phyloP scores from a whole-genome alignment of 2,888 invertebrate species.

The Encarsia formosa region DNA sequence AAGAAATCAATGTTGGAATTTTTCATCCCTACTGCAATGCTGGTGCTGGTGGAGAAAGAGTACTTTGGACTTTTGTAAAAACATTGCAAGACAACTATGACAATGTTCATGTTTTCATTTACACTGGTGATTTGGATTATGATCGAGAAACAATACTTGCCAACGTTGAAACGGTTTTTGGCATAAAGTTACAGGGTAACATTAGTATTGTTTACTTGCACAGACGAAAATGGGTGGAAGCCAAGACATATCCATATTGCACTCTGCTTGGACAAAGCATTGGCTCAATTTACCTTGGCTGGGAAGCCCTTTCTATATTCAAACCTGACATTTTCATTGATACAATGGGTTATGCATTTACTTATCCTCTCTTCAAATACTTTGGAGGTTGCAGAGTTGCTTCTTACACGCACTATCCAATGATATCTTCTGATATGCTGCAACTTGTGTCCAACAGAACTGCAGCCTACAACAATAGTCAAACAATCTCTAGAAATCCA shows the following conservation, averaged over 20 bases:
- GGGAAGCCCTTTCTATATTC: constrained; percentile 80
- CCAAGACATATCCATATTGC: constrained; percentile 80
- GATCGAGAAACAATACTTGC: constrained; percentile 74
- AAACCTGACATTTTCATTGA: constrained; percentile 90
- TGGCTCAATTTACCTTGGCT: constrained; percentile 79
- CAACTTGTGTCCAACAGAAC: constrained; percentile 71
- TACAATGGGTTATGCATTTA: constrained; percentile 93
- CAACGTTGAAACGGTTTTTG: constrained; percentile 72
- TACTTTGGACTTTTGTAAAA: constrained; percentile 89
- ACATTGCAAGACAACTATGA: constrained; percentile 70
- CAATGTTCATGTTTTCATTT: constrained; percentile 73
- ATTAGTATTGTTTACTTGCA: constrained; percentile 79
- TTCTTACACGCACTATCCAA: constrained; percentile 95
- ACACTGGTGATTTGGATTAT: constrained; percentile 83
- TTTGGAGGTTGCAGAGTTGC: constrained; percentile 78
- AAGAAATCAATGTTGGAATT: constrained; percentile 67
- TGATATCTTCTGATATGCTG: constrained; percentile 91
- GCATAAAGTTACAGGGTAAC: constrained; percentile 63
- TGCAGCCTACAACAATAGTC: constrained; percentile 77
- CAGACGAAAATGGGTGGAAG: constrained; percentile 74
- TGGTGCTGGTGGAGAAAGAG: constrained; percentile 96
- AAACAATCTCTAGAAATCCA: constrained; percentile 75
- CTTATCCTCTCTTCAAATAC: constrained; percentile 86
- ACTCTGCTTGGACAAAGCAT: constrained; percentile 89
- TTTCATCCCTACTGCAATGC: constrained; percentile 99